phyloP scores from a whole-genome alignment of 2,888 invertebrate species.

The Mycalesis mineus region DNA sequence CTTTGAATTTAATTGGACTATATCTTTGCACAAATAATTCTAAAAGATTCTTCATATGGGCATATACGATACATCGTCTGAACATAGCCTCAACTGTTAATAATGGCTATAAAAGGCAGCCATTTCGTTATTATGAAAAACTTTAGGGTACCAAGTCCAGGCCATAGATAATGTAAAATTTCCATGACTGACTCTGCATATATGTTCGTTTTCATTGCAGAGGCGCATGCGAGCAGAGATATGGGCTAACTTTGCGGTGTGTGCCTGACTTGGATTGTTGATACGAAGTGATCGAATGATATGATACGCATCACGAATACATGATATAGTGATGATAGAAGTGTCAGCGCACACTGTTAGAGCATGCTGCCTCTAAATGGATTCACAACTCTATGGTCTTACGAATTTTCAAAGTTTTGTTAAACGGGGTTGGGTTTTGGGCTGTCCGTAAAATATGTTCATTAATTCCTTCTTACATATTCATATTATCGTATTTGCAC shows the following conservation, averaged over 20 bases:
- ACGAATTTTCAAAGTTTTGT: neutral
- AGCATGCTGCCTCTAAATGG: constrained; percentile 73
- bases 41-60: neutral
- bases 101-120: neutral
- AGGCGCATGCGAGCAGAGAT: constrained; percentile 78
- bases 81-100: neutral
- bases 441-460: constrained; percentile 18
- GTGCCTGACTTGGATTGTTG: constrained; percentile 60
- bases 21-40: too few species aligned
- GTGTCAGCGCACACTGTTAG: constrained; percentile 75
- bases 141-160: constrained; percentile 25
- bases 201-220: constrained; percentile 77
- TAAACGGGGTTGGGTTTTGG: neutral
- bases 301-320: neutral
- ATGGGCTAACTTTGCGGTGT: constrained; percentile 72
- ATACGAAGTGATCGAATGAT: constrained; percentile 7
- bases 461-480: neutral
- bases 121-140: neutral
- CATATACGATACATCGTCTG: neutral
- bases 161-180: constrained; percentile 50
- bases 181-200: constrained; percentile 77
- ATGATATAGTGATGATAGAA: constrained; percentile 41
- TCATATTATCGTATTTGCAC: neutral
- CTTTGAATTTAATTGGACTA: too few species aligned
- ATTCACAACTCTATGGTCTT: constrained; percentile 19